Conservation (phyloP, 1,140 invertebrate species). For the Eriosoma lanigerum region DNA sequence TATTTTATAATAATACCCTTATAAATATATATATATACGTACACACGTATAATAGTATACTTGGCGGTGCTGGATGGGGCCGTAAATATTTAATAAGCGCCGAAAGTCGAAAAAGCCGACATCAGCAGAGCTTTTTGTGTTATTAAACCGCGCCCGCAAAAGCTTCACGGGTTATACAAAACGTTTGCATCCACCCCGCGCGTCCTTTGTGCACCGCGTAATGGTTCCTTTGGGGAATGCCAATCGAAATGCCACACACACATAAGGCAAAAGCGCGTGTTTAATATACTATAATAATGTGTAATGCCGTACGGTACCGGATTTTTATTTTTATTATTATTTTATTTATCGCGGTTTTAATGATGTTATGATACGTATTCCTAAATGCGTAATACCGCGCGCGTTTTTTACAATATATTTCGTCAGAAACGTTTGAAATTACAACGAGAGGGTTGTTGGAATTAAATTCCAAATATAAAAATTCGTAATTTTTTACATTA, state of each 20-base stretch:
- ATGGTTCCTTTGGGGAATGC: slow-evolving; percentile 50
- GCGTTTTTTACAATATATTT: no score
- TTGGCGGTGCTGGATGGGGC: not conserved
- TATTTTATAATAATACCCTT: no score
- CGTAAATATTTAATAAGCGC: slow-evolving; percentile 52
- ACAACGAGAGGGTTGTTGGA: no score
- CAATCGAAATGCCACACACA: slow-evolving; percentile 42
- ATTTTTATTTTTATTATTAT: not conserved
- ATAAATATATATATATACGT: not conserved
- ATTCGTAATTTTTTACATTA: no score
- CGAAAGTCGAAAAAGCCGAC: slow-evolving; percentile 48
- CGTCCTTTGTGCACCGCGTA: not conserved
- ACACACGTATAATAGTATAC: not conserved
- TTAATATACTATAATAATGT: not conserved
- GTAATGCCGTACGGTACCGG: not conserved
- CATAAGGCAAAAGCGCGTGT: not conserved
- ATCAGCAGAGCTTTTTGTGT: slow-evolving; percentile 49
- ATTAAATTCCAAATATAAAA: no score
- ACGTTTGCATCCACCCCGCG: slow-evolving; percentile 40
- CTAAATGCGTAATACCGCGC: no score
- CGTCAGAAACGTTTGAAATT: no score
- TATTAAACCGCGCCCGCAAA: slow-evolving; percentile 50
- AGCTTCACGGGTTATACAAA: slow-evolving; percentile 48
- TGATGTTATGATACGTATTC: no score
- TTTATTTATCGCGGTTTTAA: not conserved